A percentile compares a stretch with the other conserved stretches of the same genome.
Conservation (phyloP, 1,140 invertebrate genomes). For the Procambarus clarkii region DNA sequence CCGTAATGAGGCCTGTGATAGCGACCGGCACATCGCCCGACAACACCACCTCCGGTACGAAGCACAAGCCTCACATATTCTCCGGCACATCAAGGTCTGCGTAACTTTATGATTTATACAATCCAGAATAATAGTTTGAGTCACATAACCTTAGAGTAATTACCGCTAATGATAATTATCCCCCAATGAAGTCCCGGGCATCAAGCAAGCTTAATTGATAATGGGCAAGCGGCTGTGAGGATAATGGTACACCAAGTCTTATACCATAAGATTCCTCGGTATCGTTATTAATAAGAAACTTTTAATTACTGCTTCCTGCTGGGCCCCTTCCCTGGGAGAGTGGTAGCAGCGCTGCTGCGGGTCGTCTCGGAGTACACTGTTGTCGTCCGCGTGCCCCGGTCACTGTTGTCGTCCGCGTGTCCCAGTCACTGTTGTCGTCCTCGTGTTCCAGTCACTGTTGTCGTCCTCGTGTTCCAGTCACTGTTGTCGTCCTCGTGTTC, state of each 20-base stretch:
- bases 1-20: background rate
- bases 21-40: background rate
- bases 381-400: no score
- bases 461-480: no score
- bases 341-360: background rate
- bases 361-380: no score
- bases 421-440: no score
- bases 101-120: constrained; percentile 4
- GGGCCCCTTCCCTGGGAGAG: no score
- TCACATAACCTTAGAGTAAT: constrained; percentile 33
- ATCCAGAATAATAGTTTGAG: constrained; percentile 10
- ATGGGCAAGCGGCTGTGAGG: constrained; percentile 8
- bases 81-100: background rate
- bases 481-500: no score
- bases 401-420: no score
- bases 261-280: background rate
- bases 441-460: no score
- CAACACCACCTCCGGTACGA: background rate
- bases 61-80: background rate
- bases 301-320: constrained; percentile 9
- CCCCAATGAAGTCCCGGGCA: background rate
- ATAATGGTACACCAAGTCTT: background rate
- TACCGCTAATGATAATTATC: constrained; percentile 30
- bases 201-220: constrained; percentile 28
- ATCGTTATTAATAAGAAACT: background rate